Evolutionary conservation across 2,888 invertebrate species (phyloP).

Genomic region (Listrodromus nycthemerus): DNA sequence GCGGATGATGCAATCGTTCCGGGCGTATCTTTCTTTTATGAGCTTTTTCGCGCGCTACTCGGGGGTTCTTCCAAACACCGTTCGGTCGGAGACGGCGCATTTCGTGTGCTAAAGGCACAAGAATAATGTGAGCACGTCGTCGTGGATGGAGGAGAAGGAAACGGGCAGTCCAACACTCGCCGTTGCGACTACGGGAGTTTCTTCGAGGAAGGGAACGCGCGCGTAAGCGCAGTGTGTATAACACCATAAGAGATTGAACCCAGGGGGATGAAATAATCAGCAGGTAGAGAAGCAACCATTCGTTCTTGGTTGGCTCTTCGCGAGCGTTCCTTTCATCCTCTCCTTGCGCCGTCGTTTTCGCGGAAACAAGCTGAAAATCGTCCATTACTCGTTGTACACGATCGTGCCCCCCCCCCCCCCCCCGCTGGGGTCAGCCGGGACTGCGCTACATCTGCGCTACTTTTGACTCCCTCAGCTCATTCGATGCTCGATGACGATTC

Average conservation of each 20-base stretch:
- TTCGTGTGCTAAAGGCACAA: slow-evolving; percentile 48
- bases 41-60: slow-evolving; percentile 49
- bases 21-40: slow-evolving; percentile 50
- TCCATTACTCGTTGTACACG: slow-evolving; percentile 56
- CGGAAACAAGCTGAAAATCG: slow-evolving; percentile 50
- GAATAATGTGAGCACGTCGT: slow-evolving; percentile 53
- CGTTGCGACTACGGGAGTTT: slow-evolving; percentile 52
- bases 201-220: slow-evolving; percentile 44
- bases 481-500: slow-evolving; percentile 25
- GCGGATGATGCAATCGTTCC: slow-evolving; percentile 54
- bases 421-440: slow-evolving; percentile 7
- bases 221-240: slow-evolving; percentile 57
- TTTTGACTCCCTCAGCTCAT: slow-evolving; percentile 38
- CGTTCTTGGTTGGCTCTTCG: slow-evolving; percentile 31
- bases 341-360: slow-evolving; percentile 32
- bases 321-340: slow-evolving; percentile 8
- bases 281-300: slow-evolving; percentile 54
- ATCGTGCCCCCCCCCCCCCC: slow-evolving; percentile 37
- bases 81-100: slow-evolving; percentile 40
- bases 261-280: slow-evolving; percentile 75
- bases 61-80: slow-evolving; percentile 30
- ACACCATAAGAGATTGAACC: slow-evolving; percentile 71
- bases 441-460: slow-evolving; percentile 18
- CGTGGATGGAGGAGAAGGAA: slow-evolving; percentile 45
- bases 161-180: slow-evolving; percentile 56